A percentile compares a stretch with the other conserved stretches of the same genome.
Evolutionary conservation across 2,113 vertebrate genomes (phyloP).

Genomic region (Daboia siamensis): DNA sequence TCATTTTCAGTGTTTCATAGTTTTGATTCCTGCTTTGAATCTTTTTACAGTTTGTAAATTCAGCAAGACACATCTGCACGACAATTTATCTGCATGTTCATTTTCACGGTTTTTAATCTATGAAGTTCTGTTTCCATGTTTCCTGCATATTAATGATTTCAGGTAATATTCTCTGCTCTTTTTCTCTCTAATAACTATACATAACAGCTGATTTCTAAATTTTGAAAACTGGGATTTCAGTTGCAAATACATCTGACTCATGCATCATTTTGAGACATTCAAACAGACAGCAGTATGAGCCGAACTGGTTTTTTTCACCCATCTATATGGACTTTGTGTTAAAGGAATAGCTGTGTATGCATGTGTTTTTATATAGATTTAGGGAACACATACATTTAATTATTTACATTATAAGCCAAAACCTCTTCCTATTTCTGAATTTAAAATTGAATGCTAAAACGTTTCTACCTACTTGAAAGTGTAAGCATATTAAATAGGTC

Average conservation of each 20-base stretch:
- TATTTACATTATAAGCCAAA: constrained; percentile 36
- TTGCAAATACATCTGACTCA: not conserved
- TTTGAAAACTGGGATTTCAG: not conserved
- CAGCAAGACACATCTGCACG: not conserved
- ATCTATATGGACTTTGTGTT: not conserved
- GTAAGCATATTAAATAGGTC: constrained; percentile 26
- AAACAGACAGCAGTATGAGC: not conserved
- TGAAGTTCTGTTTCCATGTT: not conserved
- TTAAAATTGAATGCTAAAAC: constrained; percentile 46
- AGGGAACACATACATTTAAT: constrained; percentile 32
- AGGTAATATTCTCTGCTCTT: not conserved
- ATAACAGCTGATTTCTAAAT: not conserved
- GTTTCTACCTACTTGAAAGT: constrained; percentile 46
- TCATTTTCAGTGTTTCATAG: not conserved
- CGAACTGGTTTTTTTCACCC: not conserved
- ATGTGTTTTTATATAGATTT: constrained; percentile 7
- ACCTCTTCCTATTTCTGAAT: constrained; percentile 25
- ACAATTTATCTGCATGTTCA: constrained; percentile 9
- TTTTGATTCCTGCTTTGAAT: not conserved
- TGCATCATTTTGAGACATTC: not conserved
- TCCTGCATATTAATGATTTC: not conserved
- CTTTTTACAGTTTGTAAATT: not conserved
- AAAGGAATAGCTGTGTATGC: constrained; percentile 7
- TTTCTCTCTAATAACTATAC: not conserved
- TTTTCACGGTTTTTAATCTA: not conserved